Conservation (phyloP, 2,888 invertebrate species). For the Drosophila lacicola region DNA sequence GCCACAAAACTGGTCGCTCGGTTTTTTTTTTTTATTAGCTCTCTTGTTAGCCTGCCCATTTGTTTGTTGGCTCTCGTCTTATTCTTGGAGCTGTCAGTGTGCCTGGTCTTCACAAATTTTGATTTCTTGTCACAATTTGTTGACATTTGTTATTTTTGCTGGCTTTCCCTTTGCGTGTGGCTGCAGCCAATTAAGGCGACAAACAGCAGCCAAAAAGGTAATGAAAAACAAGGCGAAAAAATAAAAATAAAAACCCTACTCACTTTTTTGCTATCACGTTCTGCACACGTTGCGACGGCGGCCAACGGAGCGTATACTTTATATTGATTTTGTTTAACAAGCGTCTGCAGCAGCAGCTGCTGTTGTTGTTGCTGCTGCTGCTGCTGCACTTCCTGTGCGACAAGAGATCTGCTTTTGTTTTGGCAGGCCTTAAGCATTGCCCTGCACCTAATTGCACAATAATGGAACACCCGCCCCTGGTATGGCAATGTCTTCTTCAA, state of each 20-base stretch:
- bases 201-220: conserved; percentile 43
- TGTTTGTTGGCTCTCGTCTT: conserved; percentile 16
- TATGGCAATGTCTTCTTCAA: conserved; percentile 60
- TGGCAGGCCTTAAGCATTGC: conserved; percentile 40
- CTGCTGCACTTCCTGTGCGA: conserved; percentile 64
- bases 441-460: conserved; percentile 75
- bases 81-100: conserved; percentile 48
- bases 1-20: conserved; percentile 43
- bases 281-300: conserved; percentile 28
- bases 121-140: conserved; percentile 80
- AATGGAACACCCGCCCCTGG: conserved; percentile 31
- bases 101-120: conserved; percentile 68
- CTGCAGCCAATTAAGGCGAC: conserved; percentile 69
- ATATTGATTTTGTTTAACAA: conserved; percentile 72
- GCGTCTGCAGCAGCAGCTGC: conserved; percentile 28
- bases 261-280: conserved; percentile 41
- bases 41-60: conserved; percentile 3
- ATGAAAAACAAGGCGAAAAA: conserved; percentile 36
- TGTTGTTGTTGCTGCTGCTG: conserved; percentile 27
- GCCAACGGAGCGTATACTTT: conserved; percentile 64
- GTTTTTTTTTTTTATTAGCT: conserved; percentile 37
- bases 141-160: conserved; percentile 72
- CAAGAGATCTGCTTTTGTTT: conserved; percentile 58
- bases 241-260: conserved; percentile 8
- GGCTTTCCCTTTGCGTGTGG: conserved; percentile 43